Conservation (phyloP, 2,888 invertebrate species). For the Cantharis lateralis region DNA sequence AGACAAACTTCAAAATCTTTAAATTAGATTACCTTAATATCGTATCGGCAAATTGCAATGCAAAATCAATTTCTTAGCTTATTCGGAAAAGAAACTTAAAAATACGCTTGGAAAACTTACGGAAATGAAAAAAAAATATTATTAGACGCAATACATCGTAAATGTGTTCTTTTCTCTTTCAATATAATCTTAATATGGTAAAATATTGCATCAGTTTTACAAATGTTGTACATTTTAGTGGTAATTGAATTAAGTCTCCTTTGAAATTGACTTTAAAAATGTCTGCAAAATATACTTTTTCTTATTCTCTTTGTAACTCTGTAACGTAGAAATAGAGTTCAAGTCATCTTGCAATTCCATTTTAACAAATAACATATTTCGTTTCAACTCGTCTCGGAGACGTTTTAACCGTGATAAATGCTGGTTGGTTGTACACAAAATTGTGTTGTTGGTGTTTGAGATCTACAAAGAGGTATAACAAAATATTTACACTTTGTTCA, state of each 20-base stretch:
- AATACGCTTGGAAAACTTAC: neutral
- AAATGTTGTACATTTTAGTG: conserved; percentile 14
- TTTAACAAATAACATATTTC: conserved; percentile 16
- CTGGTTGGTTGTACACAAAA: conserved; percentile 1
- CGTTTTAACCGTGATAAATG: conserved; percentile 14
- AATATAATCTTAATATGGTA: neutral
- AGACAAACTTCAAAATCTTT: conserved; percentile 22
- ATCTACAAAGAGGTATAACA: conserved; percentile 2
- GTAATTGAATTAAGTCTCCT: conserved; percentile 24
- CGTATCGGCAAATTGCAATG: conserved; percentile 20
- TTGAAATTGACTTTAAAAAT: conserved; percentile 15
- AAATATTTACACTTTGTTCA: conserved; percentile 3
- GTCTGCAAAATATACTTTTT: conserved; percentile 9
- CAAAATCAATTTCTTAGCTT: conserved; percentile 11
- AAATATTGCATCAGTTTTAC: conserved; percentile 17
- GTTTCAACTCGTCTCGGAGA: conserved; percentile 12
- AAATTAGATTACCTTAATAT: conserved; percentile 25
- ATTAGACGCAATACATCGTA: neutral
- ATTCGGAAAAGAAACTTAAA: neutral
- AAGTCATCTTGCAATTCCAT: conserved; percentile 17
- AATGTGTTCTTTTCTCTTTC: neutral
- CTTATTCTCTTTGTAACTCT: conserved; percentile 1
- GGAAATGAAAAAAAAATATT: neutral
- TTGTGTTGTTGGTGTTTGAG: neutral
- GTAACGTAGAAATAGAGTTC: conserved; percentile 18